Conservation (phyloP, 2,113 vertebrate genomes). For the Spea multiplicata region DNA sequence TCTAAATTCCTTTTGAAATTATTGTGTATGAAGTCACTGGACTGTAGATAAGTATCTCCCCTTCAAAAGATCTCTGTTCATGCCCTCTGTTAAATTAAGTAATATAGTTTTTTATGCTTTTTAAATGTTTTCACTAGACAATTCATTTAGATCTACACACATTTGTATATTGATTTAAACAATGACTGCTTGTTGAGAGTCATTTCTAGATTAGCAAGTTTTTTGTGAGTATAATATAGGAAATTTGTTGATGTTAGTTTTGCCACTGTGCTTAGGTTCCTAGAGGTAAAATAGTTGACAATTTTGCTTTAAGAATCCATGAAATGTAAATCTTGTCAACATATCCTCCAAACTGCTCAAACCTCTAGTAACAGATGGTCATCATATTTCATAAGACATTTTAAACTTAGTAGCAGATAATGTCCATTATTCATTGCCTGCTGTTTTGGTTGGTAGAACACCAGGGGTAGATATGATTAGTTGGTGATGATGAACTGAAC, state of each 20-base stretch:
- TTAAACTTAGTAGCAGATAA: constrained; percentile 53
- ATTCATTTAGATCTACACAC: too few species aligned
- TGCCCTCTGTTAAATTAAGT: too few species aligned
- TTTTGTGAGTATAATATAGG: too few species aligned
- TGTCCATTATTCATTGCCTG: constrained; percentile 57
- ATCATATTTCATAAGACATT: constrained; percentile 52
- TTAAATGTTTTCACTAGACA: too few species aligned
- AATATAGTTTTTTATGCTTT: too few species aligned
- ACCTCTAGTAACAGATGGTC: constrained; percentile 42
- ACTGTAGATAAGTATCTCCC: background rate
- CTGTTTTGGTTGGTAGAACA: constrained; percentile 67
- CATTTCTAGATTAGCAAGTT: too few species aligned
- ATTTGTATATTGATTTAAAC: too few species aligned
- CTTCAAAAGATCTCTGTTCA: background rate
- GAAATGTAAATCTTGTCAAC: constrained; percentile 1
- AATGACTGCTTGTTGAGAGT: too few species aligned
- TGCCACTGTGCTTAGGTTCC: too few species aligned
- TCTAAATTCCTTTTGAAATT: constrained; percentile 53
- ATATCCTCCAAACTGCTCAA: constrained; percentile 14
- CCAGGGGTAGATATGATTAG: constrained; percentile 62
- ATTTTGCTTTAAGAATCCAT: too few species aligned
- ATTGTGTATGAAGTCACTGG: constrained; percentile 3
- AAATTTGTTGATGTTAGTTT: too few species aligned
- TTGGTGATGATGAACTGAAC: constrained; percentile 59
- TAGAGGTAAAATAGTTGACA: too few species aligned